Conservation (phyloP, 2,113 vertebrate species). For the Cromileptes altivelis region DNA sequence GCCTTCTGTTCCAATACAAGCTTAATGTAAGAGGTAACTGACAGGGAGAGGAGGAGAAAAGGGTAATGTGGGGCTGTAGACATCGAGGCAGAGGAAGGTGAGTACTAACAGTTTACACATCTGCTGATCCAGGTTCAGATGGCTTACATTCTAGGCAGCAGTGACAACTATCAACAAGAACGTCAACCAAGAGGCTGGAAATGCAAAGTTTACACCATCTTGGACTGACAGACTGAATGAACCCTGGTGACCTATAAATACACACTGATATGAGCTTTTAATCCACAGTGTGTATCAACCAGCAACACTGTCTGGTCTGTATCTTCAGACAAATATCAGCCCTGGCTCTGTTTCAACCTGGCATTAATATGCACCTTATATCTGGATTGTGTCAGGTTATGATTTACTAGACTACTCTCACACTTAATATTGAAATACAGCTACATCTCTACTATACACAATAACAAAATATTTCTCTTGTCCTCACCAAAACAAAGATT, state of each 20-base stretch:
- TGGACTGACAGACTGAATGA: constrained; percentile 6
- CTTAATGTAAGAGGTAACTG: constrained; percentile 10
- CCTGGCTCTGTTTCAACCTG: not conserved
- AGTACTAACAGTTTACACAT: constrained; percentile 23
- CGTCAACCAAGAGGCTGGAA: not conserved
- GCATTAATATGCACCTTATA: not conserved
- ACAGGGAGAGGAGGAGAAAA: not conserved
- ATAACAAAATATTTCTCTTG: not conserved
- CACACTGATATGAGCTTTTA: not conserved
- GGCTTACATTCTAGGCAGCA: not conserved
- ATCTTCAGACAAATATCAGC: too few relatives aligned
- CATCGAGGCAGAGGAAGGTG: not conserved
- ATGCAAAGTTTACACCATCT: constrained; percentile 24
- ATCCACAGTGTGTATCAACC: constrained; percentile 1
- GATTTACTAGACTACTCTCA: not conserved
- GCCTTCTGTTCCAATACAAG: constrained; percentile 16
- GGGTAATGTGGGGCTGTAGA: not conserved
- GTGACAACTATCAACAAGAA: constrained; percentile 11
- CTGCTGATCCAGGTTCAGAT: constrained; percentile 32
- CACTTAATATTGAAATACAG: constrained; percentile 4
- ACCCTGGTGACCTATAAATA: not conserved
- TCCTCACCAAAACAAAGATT: not conserved
- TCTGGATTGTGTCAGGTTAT: not conserved
- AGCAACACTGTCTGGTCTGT: not conserved
- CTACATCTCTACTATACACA: too few relatives aligned